Conservation (phyloP, 2,888 invertebrate species). For the Prosapia bicincta region DNA sequence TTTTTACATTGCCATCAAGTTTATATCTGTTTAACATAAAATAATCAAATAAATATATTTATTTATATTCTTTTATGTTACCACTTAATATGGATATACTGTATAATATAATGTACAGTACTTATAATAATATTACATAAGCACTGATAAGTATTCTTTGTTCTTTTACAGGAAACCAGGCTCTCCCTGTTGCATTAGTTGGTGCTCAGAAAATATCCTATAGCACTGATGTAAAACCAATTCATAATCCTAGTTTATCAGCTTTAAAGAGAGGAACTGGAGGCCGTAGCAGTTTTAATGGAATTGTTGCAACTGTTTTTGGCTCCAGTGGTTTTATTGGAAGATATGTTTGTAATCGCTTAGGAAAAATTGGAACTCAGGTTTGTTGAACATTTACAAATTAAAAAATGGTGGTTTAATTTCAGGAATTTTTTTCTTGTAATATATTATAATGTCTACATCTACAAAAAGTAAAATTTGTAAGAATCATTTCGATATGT, state of each 20-base stretch:
- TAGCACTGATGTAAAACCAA: slow-evolving; percentile 46
- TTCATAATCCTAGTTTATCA: slow-evolving; percentile 44
- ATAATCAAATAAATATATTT: no score
- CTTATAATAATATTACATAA: no score
- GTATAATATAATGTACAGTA: no score
- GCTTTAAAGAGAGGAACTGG: slow-evolving; percentile 79
- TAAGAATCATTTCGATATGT: no score
- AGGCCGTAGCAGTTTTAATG: slow-evolving; percentile 95
- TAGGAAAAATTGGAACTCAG: slow-evolving; percentile 86
- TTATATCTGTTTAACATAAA: no score
- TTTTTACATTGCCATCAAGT: no score
- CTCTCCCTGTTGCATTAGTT: slow-evolving; percentile 15
- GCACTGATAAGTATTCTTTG: neutral
- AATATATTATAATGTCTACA: no score
- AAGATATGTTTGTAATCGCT: slow-evolving; percentile 77
- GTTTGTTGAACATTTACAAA: slow-evolving; percentile 45
- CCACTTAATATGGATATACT: no score
- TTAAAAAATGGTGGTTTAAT: neutral
- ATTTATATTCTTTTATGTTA: no score
- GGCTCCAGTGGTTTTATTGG: slow-evolving; percentile 91
- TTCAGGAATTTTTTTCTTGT: no score
- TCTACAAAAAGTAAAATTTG: no score
- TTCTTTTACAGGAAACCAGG: slow-evolving; percentile 5
- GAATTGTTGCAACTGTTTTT: slow-evolving; percentile 97
- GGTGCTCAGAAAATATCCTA: slow-evolving; percentile 46